Conservation (phyloP, 2,113 vertebrate genomes). For the Bos indicus region DNA sequence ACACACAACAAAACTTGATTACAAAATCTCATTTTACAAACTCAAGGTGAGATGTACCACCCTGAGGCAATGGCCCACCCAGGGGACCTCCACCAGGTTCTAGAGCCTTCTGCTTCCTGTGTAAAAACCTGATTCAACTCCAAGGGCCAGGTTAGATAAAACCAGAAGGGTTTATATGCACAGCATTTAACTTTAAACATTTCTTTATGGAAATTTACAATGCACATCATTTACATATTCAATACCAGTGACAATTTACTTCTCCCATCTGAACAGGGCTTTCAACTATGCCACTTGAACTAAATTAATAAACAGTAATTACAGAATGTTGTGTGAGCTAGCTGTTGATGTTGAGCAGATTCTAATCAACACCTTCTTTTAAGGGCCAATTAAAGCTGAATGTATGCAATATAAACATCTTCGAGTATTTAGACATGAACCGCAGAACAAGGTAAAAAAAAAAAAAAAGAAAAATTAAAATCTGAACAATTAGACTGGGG, state of each 20-base stretch:
- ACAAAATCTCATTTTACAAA: slow-evolving; percentile 77
- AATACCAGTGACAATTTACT: slow-evolving; percentile 89
- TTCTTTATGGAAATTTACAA: slow-evolving; percentile 84
- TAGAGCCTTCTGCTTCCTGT: not conserved
- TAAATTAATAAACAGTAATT: slow-evolving; percentile 92
- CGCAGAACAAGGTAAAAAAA: slow-evolving; percentile 82
- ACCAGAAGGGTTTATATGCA: slow-evolving; percentile 76
- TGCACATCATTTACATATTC: slow-evolving; percentile 88
- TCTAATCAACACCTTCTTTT: slow-evolving; percentile 91
- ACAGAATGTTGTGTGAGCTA: slow-evolving; percentile 89
- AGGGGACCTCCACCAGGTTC: not conserved
- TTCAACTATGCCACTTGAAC: slow-evolving; percentile 90
- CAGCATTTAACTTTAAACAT: slow-evolving; percentile 85
- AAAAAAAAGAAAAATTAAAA: slow-evolving; percentile 81
- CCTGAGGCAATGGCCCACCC: slow-evolving; percentile 54
- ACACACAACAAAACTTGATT: slow-evolving; percentile 46
- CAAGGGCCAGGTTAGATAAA: slow-evolving; percentile 72
- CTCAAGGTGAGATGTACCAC: slow-evolving; percentile 65
- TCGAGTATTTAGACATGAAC: slow-evolving; percentile 87
- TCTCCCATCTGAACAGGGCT: slow-evolving; percentile 88
- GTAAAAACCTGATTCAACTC: slow-evolving; percentile 49
- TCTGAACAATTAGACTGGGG: slow-evolving; percentile 80
- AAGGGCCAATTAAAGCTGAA: slow-evolving; percentile 90
- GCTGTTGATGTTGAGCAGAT: slow-evolving; percentile 90
- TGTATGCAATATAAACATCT: slow-evolving; percentile 90